Percentiles rank a stretch among this genome's conserved stretches.
Conservation (phyloP, 1,140 invertebrate species). For the Probaryconus sp. region DNA sequence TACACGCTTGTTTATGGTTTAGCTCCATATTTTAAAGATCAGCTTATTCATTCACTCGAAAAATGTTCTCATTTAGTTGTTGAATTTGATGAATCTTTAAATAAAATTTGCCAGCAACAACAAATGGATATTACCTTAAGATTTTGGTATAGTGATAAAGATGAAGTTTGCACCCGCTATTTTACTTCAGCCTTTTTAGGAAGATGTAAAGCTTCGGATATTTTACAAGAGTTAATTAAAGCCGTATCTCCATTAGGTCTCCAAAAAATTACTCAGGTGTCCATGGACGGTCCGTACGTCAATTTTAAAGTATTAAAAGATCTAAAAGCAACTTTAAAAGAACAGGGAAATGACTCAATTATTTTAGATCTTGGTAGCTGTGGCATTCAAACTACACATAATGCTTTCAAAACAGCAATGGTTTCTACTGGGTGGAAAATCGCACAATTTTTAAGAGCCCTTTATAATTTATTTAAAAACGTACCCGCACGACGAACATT, state of each 20-base stretch:
- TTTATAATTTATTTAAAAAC: conserved; percentile 59
- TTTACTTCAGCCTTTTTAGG: conserved; percentile 22
- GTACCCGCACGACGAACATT: conserved; percentile 42
- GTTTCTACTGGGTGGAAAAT: conserved; percentile 48
- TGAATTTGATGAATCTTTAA: conserved; percentile 46
- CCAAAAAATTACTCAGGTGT: conserved; percentile 20
- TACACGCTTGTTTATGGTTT: conserved; percentile 17
- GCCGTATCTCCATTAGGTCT: conserved; percentile 5
- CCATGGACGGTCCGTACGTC: conserved; percentile 33
- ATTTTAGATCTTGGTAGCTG: conserved; percentile 48
- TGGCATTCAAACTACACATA: conserved; percentile 46
- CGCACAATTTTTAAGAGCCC: conserved; percentile 42
- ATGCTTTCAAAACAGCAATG: conserved; percentile 53
- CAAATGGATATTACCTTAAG: conserved; percentile 42
- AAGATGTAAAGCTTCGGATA: conserved; percentile 4
- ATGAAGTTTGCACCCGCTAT: conserved; percentile 8
- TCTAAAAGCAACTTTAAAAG: conserved; percentile 13
- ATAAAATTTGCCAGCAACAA: conserved; percentile 17
- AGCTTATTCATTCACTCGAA: background rate
- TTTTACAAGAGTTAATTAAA: conserved; percentile 6
- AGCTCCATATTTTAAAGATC: conserved; percentile 6
- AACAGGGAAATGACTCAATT: background rate
- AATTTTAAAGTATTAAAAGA: conserved; percentile 26
- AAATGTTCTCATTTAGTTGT: conserved; percentile 4
- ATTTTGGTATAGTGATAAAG: conserved; percentile 31